Evolutionary conservation across 1,140 invertebrate genomes (phyloP).

Genomic region (Asbolus verrucosus): DNA sequence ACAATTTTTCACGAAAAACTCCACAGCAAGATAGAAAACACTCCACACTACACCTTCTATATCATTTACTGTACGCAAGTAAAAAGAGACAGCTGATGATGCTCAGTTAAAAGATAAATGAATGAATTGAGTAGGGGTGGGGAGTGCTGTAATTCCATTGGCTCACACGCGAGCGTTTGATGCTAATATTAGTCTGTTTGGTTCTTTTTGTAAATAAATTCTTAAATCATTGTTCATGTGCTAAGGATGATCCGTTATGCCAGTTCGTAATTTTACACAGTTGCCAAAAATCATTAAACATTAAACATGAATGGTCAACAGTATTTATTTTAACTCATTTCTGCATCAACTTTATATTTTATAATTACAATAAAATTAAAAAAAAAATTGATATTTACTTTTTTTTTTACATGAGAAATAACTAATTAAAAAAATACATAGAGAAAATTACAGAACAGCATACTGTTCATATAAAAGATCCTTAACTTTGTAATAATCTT

Average conservation of each 20-base stretch:
- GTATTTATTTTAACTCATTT: no score
- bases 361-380: no score
- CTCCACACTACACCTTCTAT: constrained; percentile 34
- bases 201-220: constrained; percentile 7
- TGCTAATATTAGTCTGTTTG: constrained; percentile 42
- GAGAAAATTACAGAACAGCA: constrained; percentile 96
- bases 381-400: constrained; percentile 7
- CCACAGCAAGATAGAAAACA: constrained; percentile 37
- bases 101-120: constrained; percentile 49
- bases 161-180: constrained; percentile 8
- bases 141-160: constrained; percentile 25
- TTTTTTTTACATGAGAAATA: no score
- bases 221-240: constrained; percentile 5
- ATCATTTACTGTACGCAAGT: constrained; percentile 45
- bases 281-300: no score
- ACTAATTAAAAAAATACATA: constrained; percentile 5
- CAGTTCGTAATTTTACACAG: no score
- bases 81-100: constrained; percentile 48
- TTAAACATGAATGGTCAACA: no score
- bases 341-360: no score
- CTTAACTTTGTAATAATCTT: constrained; percentile 95
- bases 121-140: constrained; percentile 46
- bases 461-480: constrained; percentile 97
- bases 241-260: no score
- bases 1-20: constrained; percentile 13